Evolutionary conservation across 1,140 invertebrate species (phyloP), one percentile per base, ranked within the genome.

Genomic region (Diploscapter pachys): DNA sequence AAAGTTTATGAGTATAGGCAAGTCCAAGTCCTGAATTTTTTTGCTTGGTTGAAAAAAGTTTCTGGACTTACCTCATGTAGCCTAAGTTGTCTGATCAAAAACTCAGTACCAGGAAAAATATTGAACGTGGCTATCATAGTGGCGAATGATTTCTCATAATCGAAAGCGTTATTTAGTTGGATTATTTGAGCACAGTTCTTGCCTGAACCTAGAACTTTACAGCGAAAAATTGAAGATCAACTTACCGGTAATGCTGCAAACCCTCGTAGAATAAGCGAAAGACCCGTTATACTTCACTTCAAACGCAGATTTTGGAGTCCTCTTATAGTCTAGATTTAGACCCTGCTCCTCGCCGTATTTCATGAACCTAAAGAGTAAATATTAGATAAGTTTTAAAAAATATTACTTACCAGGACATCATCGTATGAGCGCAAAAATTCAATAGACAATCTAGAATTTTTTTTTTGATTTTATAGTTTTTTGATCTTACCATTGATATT

Each of bases 401-500:
- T 51, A 2, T 11, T 68, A 50, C 61, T 57, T 63, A 84, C 81
- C 81, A 82, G 49, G 71, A 73, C 13, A 82, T 76, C 82, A 83
- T 83, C 48, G 73, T 76, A 62, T 82, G 75, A n/a, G 79, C 81
- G 73, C 81, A 83, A 51, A 81, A 75, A 55, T 83, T 83, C 4
- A 79, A 68, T 51, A 79, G 72, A 78, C 81, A 83, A 62, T 83
- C 81, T 31, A 31, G 31, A 31, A 31, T 31, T 31, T 31, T 31
- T 31, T 31, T 0, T 31, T 31, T 31, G 31, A 1, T 31, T 31
- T 1, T 31, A 31, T 31, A 0, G 1, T 31, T 31, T 31, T 31
- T 31, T 31, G 31, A 31, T 31, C 31, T 31, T 31, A 31, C 31
- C 31, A 72, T 83, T 72, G 8, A 83, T 79, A 66, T 83, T 83